Percentiles rank a stretch among this genome's conserved stretches.
Evolutionary conservation across 2,113 vertebrate species (phyloP).

Genomic region (Eira barbara): DNA sequence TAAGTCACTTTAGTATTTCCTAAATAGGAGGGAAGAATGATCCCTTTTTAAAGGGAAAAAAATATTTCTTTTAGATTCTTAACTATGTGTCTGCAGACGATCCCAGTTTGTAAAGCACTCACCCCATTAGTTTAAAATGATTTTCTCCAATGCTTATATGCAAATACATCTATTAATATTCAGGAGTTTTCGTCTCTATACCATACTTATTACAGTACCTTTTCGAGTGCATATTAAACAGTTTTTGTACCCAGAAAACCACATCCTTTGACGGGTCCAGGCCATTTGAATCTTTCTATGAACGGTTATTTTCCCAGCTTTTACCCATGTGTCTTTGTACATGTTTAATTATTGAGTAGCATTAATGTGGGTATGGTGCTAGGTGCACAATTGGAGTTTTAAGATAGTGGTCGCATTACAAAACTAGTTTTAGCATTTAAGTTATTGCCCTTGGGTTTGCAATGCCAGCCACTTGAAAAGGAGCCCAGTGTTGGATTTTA

Average conservation of each 20-base stretch:
- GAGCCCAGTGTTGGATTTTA: neutral
- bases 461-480: neutral
- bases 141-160: neutral
- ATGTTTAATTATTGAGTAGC: slow-evolving; percentile 36
- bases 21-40: neutral
- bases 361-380: neutral
- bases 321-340: neutral
- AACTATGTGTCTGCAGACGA: neutral
- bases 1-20: neutral
- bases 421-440: slow-evolving; percentile 34
- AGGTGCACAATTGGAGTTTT: neutral
- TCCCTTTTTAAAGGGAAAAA: neutral
- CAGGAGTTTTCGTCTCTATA: neutral
- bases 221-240: slow-evolving; percentile 25
- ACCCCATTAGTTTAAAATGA: neutral
- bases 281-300: slow-evolving; percentile 57
- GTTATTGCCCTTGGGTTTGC: neutral
- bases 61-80: neutral
- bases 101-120: neutral
- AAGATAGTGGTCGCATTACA: neutral
- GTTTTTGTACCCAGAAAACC: slow-evolving; percentile 37
- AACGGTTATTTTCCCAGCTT: slow-evolving; percentile 33
- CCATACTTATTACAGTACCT: slow-evolving; percentile 10
- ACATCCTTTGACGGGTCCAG: slow-evolving; percentile 44
- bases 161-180: neutral